Conservation (phyloP, 1,140 invertebrate genomes). For the Drosophila micromelanica region DNA sequence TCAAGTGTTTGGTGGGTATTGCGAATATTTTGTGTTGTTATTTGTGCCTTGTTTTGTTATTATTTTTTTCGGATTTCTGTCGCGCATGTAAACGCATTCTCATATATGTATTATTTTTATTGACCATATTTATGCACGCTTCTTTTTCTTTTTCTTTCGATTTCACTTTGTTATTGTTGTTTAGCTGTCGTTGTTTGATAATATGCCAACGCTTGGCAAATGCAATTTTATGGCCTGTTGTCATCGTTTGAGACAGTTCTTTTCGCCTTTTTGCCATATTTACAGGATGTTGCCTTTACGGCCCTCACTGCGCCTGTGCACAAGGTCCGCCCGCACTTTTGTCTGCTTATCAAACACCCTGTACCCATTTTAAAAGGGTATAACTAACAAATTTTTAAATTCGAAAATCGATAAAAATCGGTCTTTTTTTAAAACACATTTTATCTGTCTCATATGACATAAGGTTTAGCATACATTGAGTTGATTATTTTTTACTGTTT, state of each 20-base stretch:
- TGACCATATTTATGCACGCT: slow-evolving; percentile 4
- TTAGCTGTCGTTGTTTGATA: no score
- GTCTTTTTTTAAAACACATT: no score
- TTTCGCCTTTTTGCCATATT: slow-evolving; percentile 49
- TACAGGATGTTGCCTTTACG: slow-evolving; percentile 44
- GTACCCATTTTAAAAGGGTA: no score
- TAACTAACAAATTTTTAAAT: no score
- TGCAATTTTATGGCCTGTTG: slow-evolving; percentile 40
- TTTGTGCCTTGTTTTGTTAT: not conserved
- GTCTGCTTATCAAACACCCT: no score
- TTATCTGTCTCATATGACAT: no score
- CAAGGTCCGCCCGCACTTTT: not conserved
- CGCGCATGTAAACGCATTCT: slow-evolving; percentile 48
- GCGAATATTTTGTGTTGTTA: slow-evolving; percentile 18
- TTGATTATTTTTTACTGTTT: no score
- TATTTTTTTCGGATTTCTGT: slow-evolving; percentile 27
- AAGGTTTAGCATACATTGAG: no score
- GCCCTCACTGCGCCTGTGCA: slow-evolving; percentile 24
- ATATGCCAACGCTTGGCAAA: slow-evolving; percentile 30
- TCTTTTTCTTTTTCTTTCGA: not conserved
- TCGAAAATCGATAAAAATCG: no score
- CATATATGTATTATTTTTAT: slow-evolving; percentile 38
- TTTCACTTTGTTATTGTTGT: slow-evolving; percentile 1
- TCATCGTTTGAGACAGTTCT: slow-evolving; percentile 44
- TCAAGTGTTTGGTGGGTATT: slow-evolving; percentile 52